Percentiles rank a stretch among this genome's conserved stretches.
Conservation (phyloP, 2,888 invertebrate genomes). For the Tachystola acroxantha region DNA sequence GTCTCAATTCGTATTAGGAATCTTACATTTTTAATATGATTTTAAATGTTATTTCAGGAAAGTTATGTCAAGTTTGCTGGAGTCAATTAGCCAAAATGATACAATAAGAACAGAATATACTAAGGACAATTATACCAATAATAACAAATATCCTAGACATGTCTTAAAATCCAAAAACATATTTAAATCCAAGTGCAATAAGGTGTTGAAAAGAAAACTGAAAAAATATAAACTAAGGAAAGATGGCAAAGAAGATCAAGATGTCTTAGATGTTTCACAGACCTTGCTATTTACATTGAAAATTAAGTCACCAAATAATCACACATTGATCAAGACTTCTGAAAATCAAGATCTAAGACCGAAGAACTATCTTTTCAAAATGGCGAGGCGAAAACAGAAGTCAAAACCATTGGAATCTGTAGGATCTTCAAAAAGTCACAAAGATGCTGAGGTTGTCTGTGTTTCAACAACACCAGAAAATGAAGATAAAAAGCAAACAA, state of each 20-base stretch:
- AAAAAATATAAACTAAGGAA: slow-evolving; percentile 60
- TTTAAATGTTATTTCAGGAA: slow-evolving; percentile 43
- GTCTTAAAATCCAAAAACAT: slow-evolving; percentile 36
- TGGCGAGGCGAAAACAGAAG: slow-evolving; percentile 45
- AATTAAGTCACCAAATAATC: slow-evolving; percentile 44
- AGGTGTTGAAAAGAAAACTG: slow-evolving; percentile 49
- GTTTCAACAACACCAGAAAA: slow-evolving; percentile 4
- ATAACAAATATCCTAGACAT: slow-evolving; percentile 24
- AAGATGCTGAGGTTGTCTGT: slow-evolving; percentile 3
- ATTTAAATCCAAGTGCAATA: slow-evolving; percentile 44
- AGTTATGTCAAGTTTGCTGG: slow-evolving; percentile 56
- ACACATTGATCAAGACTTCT: background rate
- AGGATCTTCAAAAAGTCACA: slow-evolving; percentile 7
- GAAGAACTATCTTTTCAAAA: slow-evolving; percentile 56
- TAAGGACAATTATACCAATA: slow-evolving; percentile 10
- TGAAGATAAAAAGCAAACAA: slow-evolving; percentile 47
- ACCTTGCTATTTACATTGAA: slow-evolving; percentile 41
- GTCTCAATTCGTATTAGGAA: background rate
- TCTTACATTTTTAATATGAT: no score
- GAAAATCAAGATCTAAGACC: slow-evolving; percentile 32
- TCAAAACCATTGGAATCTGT: slow-evolving; percentile 16
- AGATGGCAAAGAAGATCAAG: slow-evolving; percentile 64
- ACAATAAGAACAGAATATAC: slow-evolving; percentile 14
- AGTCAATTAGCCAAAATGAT: slow-evolving; percentile 22
- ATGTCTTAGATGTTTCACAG: slow-evolving; percentile 59